phyloP scores from a whole-genome alignment of 2,113 vertebrate genomes.

The Hoplias malabaricus region DNA sequence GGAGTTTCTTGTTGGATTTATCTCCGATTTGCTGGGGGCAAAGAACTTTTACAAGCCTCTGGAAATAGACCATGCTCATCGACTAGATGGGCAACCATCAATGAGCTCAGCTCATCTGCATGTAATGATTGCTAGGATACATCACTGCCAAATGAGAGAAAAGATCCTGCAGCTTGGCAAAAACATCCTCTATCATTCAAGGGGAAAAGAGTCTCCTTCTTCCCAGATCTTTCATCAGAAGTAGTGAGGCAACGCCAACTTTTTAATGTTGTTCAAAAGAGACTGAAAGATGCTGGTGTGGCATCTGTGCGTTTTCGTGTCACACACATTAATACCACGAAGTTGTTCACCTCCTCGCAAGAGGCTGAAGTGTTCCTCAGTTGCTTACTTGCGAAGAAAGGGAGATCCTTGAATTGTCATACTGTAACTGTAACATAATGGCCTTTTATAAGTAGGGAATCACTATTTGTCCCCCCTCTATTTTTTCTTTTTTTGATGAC shows the following conservation, averaged over 20 bases:
- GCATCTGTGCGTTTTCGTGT: background rate
- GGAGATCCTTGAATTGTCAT: background rate
- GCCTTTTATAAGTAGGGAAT: background rate
- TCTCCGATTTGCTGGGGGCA: constrained; percentile 17
- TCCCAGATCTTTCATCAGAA: background rate
- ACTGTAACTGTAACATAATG: background rate
- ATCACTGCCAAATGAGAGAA: no score
- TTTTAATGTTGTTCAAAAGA: no score
- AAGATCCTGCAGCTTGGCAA: no score
- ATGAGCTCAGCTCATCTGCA: background rate
- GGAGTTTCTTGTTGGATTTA: constrained; percentile 15
- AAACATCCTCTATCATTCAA: no score
- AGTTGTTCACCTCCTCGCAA: background rate
- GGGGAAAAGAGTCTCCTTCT: background rate
- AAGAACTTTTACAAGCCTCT: constrained; percentile 16
- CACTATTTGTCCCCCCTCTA: no score
- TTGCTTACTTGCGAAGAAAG: background rate
- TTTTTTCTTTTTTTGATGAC: background rate
- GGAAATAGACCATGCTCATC: background rate
- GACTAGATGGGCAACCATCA: background rate
- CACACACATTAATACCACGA: background rate
- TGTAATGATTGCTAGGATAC: no score
- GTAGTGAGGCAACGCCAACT: constrained; percentile 13
- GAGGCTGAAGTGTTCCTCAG: background rate
- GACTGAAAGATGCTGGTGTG: constrained; percentile 5